These are phyloP conservation scores for Limenitis camilla DNA, from an alignment of 2,888 invertebrate species.

Conservation along the genomic window DNA sequence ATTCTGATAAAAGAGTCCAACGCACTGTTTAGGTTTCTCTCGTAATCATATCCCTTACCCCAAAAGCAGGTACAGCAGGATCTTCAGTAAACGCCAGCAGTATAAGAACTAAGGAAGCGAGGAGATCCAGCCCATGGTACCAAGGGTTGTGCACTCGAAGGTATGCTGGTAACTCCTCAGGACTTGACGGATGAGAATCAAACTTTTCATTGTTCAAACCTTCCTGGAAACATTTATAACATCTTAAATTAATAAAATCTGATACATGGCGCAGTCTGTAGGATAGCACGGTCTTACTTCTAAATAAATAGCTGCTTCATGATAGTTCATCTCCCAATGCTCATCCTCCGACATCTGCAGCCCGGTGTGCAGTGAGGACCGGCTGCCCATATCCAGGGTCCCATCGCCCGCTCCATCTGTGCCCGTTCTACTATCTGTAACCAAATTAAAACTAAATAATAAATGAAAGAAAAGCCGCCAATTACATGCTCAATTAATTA, in stretches of 20 bases:
- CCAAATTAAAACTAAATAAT: constrained; percentile 7
- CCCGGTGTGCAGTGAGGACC: constrained; percentile 75
- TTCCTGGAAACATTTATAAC: constrained; percentile 75
- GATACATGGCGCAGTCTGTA: background rate
- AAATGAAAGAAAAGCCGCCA: no score
- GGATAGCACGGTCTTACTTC: background rate
- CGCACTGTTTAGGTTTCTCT: no score
- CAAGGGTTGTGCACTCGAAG: constrained; percentile 89
- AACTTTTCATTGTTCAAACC: constrained; percentile 94
- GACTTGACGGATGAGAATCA: constrained; percentile 88
- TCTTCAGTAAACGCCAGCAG: constrained; percentile 86
- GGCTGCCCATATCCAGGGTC: constrained; percentile 77
- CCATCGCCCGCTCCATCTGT: constrained; percentile 49
- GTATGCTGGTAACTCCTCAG: constrained; percentile 89
- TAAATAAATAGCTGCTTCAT: constrained; percentile 87
- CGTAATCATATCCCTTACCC: no score
- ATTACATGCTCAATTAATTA: no score
- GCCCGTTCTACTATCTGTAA: constrained; percentile 50
- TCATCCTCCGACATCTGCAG: constrained; percentile 70
- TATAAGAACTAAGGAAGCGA: constrained; percentile 83
- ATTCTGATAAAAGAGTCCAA: no score
- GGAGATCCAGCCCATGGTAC: constrained; percentile 88
- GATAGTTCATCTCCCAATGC: constrained; percentile 92
- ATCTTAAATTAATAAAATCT: background rate
- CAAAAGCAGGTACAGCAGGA: constrained; percentile 83